These are phyloP conservation scores for Ceyx erithaca DNA, from an alignment of 2,797 vertebrate genomes.

Conservation along the genomic window DNA sequence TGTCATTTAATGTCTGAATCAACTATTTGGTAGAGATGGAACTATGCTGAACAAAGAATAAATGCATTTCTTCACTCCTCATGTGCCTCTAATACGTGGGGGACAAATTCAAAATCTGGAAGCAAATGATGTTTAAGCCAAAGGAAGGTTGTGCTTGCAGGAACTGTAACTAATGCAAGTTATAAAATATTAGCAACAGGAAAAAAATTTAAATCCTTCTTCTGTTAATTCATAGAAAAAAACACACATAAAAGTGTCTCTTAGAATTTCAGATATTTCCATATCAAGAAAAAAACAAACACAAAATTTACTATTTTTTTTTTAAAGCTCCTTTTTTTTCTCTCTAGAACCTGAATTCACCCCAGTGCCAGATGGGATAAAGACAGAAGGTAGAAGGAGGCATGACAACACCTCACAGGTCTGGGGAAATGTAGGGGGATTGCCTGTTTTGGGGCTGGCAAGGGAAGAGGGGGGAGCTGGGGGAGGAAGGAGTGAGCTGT, in stretches of 20 bases:
- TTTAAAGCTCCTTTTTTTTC: neutral
- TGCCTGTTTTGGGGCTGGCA: neutral
- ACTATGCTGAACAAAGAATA: neutral
- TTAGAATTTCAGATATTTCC: neutral
- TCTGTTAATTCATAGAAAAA: neutral
- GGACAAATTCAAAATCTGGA: neutral
- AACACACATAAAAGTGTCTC: neutral
- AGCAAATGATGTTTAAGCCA: neutral
- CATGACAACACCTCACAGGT: neutral
- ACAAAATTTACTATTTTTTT: neutral
- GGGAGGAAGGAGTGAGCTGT: neutral
- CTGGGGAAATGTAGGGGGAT: neutral
- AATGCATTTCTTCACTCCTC: neutral
- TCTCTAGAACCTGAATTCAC: neutral
- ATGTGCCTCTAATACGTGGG: neutral
- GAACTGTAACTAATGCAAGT: neutral
- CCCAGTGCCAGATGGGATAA: neutral
- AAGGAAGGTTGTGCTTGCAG: neutral
- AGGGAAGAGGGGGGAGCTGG: neutral
- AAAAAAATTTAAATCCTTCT: neutral
- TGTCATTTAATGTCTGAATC: neutral
- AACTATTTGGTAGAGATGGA: neutral
- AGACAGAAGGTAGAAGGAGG: neutral
- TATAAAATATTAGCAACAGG: neutral
- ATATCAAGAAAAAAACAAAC: neutral